phyloP scores from a whole-genome alignment of 2,797 vertebrate genomes.

The Coluber constrictor region DNA sequence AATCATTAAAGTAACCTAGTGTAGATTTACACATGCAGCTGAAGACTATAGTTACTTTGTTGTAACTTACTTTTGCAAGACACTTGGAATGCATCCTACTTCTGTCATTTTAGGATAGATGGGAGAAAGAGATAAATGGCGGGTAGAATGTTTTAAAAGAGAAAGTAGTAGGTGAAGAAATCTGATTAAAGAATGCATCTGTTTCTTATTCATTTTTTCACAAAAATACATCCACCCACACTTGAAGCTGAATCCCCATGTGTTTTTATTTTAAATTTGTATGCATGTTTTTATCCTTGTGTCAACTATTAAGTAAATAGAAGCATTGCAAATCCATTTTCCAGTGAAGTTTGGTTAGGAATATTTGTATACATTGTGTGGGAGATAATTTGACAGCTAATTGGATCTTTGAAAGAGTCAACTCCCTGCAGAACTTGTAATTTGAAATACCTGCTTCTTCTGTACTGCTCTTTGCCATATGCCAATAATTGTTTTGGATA shows the following conservation, averaged over 20 bases:
- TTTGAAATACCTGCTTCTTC: conserved; percentile 48
- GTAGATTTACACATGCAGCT: conserved; percentile 36
- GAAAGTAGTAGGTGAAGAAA: conserved; percentile 70
- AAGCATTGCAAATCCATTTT: conserved; percentile 73
- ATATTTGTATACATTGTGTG: conserved; percentile 65
- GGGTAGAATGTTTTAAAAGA: conserved; percentile 32
- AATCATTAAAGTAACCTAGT: conserved; percentile 28
- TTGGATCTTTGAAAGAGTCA: conserved; percentile 64
- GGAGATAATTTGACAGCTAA: conserved; percentile 73
- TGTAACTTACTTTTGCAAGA: conserved; percentile 51
- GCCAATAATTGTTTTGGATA: conserved; percentile 60
- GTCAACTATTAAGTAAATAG: conserved; percentile 78
- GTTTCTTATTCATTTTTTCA: conserved; percentile 72
- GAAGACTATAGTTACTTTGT: conserved; percentile 42
- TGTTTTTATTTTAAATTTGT: conserved; percentile 79
- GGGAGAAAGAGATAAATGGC: conserved; percentile 68
- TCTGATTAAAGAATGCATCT: conserved; percentile 74
- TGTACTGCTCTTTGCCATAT: conserved; percentile 40
- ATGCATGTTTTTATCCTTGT: conserved; percentile 75
- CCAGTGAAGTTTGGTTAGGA: conserved; percentile 69
- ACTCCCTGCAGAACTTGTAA: conserved; percentile 45
- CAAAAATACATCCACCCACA: conserved; percentile 19
- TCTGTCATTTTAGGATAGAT: conserved; percentile 63
- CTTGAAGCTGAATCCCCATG: conserved; percentile 46
- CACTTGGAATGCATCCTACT: conserved; percentile 51